Evolutionary conservation across 2,113 vertebrate genomes (phyloP).

Genomic region (Colius striatus): DNA sequence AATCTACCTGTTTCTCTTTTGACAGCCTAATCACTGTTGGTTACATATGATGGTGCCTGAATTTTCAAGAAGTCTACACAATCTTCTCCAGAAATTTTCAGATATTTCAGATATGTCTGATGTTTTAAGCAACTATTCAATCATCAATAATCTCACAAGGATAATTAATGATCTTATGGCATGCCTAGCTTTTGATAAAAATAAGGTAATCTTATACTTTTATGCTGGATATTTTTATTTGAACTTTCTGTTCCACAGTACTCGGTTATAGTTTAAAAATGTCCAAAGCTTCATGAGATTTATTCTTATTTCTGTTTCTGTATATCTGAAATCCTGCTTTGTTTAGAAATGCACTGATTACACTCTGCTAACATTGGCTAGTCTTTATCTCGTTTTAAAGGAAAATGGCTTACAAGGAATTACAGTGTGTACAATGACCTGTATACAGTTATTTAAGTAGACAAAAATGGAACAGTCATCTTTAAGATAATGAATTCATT

Average conservation of each 20-base stretch:
- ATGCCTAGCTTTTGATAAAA: conserved; percentile 71
- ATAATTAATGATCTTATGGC: conserved; percentile 80
- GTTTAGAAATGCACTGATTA: background rate
- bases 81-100: conserved; percentile 80
- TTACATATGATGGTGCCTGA: conserved; percentile 80
- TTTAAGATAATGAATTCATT: background rate
- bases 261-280: background rate
- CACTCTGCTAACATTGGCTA: background rate
- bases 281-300: background rate
- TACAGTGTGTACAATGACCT: background rate
- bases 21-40: conserved; percentile 83
- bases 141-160: conserved; percentile 81
- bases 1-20: conserved; percentile 50
- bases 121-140: conserved; percentile 82
- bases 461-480: background rate
- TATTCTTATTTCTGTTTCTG: background rate
- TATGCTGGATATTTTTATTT: background rate
- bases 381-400: background rate
- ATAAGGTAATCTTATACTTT: conserved; percentile 70
- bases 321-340: conserved; percentile 1
- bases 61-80: conserved; percentile 76
- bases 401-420: background rate
- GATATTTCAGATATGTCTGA: conserved; percentile 77
- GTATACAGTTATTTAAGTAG: background rate
- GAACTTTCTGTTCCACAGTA: background rate